Conservation (phyloP, 2,797 vertebrate species). For the Paramormyrops hopkinsi region DNA sequence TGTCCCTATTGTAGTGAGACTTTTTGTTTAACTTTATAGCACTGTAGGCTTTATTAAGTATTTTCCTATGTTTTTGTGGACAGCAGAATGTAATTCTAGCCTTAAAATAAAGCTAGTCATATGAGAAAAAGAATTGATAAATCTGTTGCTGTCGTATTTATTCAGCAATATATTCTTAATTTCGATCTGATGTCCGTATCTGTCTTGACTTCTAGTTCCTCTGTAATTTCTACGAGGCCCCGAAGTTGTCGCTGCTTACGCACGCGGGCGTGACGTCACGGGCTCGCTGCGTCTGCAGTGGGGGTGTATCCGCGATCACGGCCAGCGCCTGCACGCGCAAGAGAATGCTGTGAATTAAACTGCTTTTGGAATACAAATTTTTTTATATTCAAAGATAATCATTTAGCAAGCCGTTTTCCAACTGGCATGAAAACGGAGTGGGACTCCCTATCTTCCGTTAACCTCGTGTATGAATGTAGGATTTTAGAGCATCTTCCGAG, state of each 20-base stretch:
- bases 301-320: constrained; percentile 1
- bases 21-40: neutral
- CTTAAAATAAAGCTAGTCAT: neutral
- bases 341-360: constrained; percentile 63
- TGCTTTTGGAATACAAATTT: constrained; percentile 44
- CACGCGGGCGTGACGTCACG: neutral
- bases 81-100: neutral
- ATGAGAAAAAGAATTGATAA: neutral
- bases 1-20: neutral
- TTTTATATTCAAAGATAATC: constrained; percentile 58
- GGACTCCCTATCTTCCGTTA: neutral
- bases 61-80: neutral
- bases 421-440: neutral
- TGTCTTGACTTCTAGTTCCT: neutral
- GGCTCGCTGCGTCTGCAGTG: constrained; percentile 11
- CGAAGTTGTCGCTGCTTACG: neutral
- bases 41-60: neutral
- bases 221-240: neutral
- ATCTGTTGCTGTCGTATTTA: neutral
- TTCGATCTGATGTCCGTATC: neutral
- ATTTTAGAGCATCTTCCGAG: constrained; percentile 4
- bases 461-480: neutral
- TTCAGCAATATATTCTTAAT: neutral
- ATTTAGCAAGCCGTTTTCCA: constrained; percentile 21
- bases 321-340: constrained; percentile 51